Base-by-base conservation (phyloP, 2,797 vertebrate genomes). In the Cirrhinus mrigala region DNA sequence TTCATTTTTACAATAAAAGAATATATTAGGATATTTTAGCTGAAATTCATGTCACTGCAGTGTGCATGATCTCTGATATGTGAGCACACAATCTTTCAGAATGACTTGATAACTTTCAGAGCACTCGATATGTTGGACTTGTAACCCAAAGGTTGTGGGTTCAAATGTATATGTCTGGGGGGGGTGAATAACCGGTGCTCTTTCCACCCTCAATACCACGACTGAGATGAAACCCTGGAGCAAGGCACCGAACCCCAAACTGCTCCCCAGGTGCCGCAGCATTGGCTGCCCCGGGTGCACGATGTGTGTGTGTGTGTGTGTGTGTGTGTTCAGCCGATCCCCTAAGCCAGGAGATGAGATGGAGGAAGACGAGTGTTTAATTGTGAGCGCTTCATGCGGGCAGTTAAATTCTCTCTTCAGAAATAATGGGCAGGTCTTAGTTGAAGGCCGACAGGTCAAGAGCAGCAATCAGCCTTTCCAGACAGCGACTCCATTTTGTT, bases 361-460 rank as follows among this genome's bases (percentile, higher is more conserved):
- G 5, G 79, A 83, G 83, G 82, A 58, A 77, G 83, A 86, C 54
- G 64, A 81, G 37, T 87, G 90, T 91, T 92, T 93, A 93, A 92
- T 92, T 93, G 92, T 90, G 87, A 87, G 88, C 70, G 81, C 73
- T 89, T 82, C 80, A 87, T 82, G 87, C 86, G 87, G 88, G 85
- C 93, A 93, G 93, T 95, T 90, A 92, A 90, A 48, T 92, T 91
- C 86, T 90, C 92, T 92, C 90, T 93, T 89, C 89, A 91, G 91
- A 93, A 91, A 92, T 93, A 93, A 94, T 93, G 90, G 85, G 81
- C 27, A 62, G 69, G 89, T 91, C 92, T 94, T 89, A 90, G 89
- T 44, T 89, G 85, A 81, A 24, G 89, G 90, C 89, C 89, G 70
- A 2, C 24, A 89, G 94, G 92, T 94, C 92, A 92, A 91, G 90